Evolutionary conservation across 1,140 invertebrate species (phyloP).

Genomic region (Oppia nitens): DNA sequence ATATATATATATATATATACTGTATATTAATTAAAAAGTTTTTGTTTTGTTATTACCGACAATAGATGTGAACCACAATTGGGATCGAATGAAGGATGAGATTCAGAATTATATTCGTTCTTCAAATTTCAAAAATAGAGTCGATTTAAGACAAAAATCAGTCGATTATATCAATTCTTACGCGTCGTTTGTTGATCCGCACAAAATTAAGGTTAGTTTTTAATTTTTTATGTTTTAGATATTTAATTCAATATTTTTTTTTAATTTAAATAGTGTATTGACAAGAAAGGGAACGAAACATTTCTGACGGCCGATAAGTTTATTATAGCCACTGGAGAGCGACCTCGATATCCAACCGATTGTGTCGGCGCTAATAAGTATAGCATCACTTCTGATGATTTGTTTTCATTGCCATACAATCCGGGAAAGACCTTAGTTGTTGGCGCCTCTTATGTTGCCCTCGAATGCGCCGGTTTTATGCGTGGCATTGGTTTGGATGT

Average conservation of each 20-base stretch:
- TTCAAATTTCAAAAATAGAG: conserved; percentile 75
- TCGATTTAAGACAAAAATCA: conserved; percentile 43
- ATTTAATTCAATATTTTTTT: background rate
- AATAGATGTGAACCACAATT: conserved; percentile 33
- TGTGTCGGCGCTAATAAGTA: conserved; percentile 75
- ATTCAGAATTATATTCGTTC: conserved; percentile 77
- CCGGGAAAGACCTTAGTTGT: conserved; percentile 88
- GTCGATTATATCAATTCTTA: conserved; percentile 84
- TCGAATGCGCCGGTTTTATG: conserved; percentile 92
- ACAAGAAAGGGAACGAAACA: conserved; percentile 36
- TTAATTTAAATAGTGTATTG: conserved; percentile 13
- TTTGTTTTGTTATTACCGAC: background rate
- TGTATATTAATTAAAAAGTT: background rate
- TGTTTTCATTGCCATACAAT: conserved; percentile 67
- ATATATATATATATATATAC: conserved; percentile 38
- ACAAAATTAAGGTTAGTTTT: conserved; percentile 41
- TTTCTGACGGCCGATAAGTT: conserved; percentile 60
- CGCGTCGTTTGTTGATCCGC: conserved; percentile 60
- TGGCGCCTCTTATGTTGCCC: conserved; percentile 64
- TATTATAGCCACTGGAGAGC: conserved; percentile 81
- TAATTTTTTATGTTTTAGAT: background rate
- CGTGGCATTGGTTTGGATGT: conserved; percentile 45
- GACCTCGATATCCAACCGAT: conserved; percentile 51
- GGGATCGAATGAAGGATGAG: conserved; percentile 46
- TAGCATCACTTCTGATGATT: conserved; percentile 87